phyloP scores from a whole-genome alignment of 2,888 invertebrate genomes.

The Stenurella melanura region DNA sequence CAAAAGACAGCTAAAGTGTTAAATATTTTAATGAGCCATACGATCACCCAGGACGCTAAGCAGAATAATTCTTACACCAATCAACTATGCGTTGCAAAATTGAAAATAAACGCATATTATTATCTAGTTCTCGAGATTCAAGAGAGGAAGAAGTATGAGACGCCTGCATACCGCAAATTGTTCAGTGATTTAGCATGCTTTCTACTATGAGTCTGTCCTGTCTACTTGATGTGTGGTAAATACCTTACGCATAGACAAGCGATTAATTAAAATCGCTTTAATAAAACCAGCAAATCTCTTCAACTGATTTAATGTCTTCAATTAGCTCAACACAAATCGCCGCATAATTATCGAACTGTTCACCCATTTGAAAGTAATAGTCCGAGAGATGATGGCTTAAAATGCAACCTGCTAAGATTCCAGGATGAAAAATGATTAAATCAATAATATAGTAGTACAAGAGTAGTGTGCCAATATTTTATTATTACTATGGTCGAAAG shows the following conservation, averaged over 20 bases:
- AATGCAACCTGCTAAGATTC: too few species aligned
- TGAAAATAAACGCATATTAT: not conserved
- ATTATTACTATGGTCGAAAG: too few species aligned
- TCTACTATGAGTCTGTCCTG: not conserved
- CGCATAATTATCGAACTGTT: constrained; percentile 17
- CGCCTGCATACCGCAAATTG: not conserved
- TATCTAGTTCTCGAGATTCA: constrained; percentile 7
- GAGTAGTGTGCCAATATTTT: too few species aligned
- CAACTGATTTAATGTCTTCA: constrained; percentile 23
- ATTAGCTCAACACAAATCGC: constrained; percentile 20
- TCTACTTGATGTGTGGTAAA: not conserved
- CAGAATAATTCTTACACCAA: not conserved
- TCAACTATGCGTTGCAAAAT: not conserved
- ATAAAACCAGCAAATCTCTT: constrained; percentile 2
- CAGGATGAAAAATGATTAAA: too few species aligned
- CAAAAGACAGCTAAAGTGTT: too few species aligned
- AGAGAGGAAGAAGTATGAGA: not conserved
- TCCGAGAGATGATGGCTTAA: too few species aligned
- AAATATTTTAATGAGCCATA: too few species aligned
- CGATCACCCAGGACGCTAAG: too few species aligned
- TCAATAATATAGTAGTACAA: too few species aligned
- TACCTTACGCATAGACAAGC: constrained; percentile 19
- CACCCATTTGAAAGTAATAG: constrained; percentile 9
- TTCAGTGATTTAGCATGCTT: constrained; percentile 14
- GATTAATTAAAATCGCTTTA: constrained; percentile 7